Percentiles rank a stretch among this genome's conserved stretches.
phyloP scores from a whole-genome alignment of 2,113 vertebrate genomes.

The Phaetusa simplex region DNA sequence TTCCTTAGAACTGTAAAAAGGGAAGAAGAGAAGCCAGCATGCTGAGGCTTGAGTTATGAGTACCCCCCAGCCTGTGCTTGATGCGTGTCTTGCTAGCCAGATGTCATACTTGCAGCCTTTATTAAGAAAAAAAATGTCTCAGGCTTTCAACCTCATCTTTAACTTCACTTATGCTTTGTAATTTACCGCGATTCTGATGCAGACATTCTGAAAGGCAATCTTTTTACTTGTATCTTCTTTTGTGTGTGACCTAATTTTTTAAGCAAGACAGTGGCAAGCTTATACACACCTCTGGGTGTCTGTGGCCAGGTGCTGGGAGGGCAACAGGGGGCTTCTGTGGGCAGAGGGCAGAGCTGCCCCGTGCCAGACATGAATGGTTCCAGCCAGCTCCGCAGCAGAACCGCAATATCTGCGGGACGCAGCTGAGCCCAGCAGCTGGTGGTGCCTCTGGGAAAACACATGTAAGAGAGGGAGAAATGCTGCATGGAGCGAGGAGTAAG shows the following conservation, averaged over 20 bases:
- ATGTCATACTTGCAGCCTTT: fast-evolving
- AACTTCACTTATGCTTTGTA: neutral
- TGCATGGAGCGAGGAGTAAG: neutral
- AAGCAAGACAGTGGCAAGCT: neutral
- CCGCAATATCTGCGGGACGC: no score
- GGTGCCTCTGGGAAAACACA: neutral
- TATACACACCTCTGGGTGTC: no score
- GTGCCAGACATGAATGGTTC: fast-evolving
- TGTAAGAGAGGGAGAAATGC: fast-evolving
- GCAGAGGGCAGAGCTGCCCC: neutral
- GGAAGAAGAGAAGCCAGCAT: neutral
- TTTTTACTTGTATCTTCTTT: neutral
- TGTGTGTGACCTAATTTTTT: neutral
- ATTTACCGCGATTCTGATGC: neutral
- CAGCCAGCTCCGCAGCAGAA: fast-evolving
- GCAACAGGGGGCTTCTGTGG: neutral
- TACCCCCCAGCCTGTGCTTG: neutral
- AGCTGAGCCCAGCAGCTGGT: neutral
- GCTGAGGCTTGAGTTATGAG: neutral
- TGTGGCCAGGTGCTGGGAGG: neutral
- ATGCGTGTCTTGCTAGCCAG: neutral
- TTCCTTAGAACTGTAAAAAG: neutral
- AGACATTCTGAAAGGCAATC: neutral
- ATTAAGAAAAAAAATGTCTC: neutral
- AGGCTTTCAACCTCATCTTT: neutral